Base-by-base conservation (phyloP, 1,140 invertebrate genomes). In the Drosophila sechellia region DNA sequence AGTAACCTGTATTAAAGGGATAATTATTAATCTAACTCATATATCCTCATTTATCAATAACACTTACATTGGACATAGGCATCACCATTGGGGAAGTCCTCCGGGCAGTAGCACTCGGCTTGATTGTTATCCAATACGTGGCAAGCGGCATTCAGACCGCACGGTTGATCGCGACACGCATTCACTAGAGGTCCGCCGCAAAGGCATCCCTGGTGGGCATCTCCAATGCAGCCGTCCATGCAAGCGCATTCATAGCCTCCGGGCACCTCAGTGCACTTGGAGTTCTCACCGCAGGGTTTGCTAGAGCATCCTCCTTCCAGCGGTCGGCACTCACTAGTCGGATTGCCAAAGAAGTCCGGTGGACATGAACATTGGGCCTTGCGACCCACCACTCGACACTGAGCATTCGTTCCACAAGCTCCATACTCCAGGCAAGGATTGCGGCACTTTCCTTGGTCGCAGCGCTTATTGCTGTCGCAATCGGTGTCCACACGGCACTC, bases 211-310 rank as follows among this genome's bases (percentile, higher is more conserved):
- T 94, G 93, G 83, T 95, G 94, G 6, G 97, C 95, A 93, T 98
- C 96, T 3, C 97, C 97, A 35, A 95, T 94, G 91, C 97, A 98
- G 34, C 95, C 96, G 4, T 95, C 93, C 49, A 94, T 93, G 84
- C 97, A 98, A 13, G 94, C 95, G 77, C 97, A 98, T 77, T 96
- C 95, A 78, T 95, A 96, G 54, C 94, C 94, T 8, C 95, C 95
- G 55, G 95, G 95, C 22, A 95, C 93, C 76, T 97, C 96, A 61
- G 94, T 94, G 83, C 97, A 98, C 72, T 95, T 95, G 1, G 96
- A 95, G 89, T 97, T 97, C n/a, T 94, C 93, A 11, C 97, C 97
- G 77, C 97, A 98, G 0, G 97, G 96, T 92, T 96, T 97, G 59
- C 94, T 94, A 20, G 95, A 91, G 89, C 96, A 97, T 68, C 95